Conservation (phyloP, 2,797 vertebrate genomes). For the Falco novaeseelandiae region DNA sequence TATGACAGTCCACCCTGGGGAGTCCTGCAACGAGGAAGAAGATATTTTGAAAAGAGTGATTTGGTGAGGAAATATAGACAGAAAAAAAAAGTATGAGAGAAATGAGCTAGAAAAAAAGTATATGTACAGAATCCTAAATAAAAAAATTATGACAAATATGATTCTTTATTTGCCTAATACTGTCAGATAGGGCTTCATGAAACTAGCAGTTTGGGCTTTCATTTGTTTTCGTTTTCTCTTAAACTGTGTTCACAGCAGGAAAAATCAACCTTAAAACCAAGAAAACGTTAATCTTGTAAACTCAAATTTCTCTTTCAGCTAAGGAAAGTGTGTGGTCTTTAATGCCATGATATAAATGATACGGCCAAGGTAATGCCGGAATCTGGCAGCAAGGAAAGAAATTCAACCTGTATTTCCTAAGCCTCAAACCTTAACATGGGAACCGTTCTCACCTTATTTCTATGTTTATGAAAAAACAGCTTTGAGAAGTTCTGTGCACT, state of each 20-base stretch:
- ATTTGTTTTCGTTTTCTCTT: neutral
- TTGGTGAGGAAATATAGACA: neutral
- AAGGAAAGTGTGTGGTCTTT: neutral
- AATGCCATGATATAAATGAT: neutral
- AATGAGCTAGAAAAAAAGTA: neutral
- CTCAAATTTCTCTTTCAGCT: neutral
- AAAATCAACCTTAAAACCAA: neutral
- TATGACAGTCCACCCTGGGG: neutral
- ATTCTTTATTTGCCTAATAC: neutral
- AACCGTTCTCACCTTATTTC: neutral
- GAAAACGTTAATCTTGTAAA: neutral
- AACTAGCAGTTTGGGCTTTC: neutral
- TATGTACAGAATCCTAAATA: neutral
- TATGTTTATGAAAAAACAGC: neutral
- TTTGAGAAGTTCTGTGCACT: neutral
- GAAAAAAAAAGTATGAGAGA: neutral
- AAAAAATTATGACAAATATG: neutral
- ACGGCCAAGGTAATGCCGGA: neutral
- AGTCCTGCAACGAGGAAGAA: neutral
- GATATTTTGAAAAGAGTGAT: neutral
- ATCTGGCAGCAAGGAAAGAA: neutral
- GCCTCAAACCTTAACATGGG: neutral
- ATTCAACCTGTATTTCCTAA: neutral
- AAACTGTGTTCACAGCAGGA: neutral
- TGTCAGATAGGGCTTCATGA: neutral